Base-by-base conservation (phyloP, 23 tunicate species). In the Botrylloides violaceus region DNA sequence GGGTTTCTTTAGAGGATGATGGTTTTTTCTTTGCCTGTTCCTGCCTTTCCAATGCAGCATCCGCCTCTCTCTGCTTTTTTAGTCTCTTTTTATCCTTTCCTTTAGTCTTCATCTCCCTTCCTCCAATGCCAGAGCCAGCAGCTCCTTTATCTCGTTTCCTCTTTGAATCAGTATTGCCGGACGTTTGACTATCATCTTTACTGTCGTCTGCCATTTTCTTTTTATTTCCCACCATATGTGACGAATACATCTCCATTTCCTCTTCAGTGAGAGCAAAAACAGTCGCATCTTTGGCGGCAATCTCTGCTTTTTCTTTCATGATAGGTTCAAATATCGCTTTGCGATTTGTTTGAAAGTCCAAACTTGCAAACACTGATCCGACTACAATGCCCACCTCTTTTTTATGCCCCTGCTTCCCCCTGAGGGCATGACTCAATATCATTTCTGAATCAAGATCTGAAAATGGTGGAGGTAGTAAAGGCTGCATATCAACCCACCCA, bases 61-160 rank as follows among this genome's bases (percentile, higher is more conserved):
- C 74, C 29, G 36, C 15, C 47, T 68, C 74, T 23, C 57, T n/a
- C 37, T 68, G 74, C 37, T 68, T 68, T 49, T 84, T 77, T 65
- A 83, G 21, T 64, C 80, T 43, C 65, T 90, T 90, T 36, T 90
- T 90, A 75, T 90, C 97, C 34, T 75, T 68, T 33, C 97, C 90
- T 66, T 61, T 83, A 25, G 90, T 90, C 34, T 83, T 83, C 29
- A 83, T 84, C 61, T 90, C 97, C 21, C 97, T 66, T 22, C 68
- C 82, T 25, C 86, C 86, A 33, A 39, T 61, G 1, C 92, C 92
- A 1, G 96, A 72, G 19, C 97, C 97, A 1, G 77, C 79, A 36
- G 73, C 21, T 6, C 77, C 63, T 31, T 72, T 80, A 4, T 59
- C 75, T 4, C 29, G 37, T 36, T 79, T 73, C 32, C 80, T 86